A percentile compares a stretch with the other conserved stretches of the same genome.
phyloP scores from a whole-genome alignment of 92 coral and sea anemone species.

The Siderastrea siderea region DNA sequence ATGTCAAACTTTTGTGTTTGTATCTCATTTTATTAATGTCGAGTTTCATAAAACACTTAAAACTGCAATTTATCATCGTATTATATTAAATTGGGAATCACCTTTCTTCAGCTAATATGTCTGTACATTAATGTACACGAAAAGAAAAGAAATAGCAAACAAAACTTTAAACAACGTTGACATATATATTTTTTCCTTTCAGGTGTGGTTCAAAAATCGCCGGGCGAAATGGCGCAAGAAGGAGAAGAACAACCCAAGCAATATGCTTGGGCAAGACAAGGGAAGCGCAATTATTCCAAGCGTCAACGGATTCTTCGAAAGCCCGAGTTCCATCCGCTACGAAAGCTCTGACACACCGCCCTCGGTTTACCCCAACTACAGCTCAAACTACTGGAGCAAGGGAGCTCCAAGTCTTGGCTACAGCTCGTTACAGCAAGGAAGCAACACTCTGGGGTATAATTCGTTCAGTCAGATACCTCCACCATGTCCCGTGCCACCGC shows the following conservation, averaged over 20 bases:
- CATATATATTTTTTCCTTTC: constrained; percentile 27
- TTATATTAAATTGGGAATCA: constrained; percentile 34
- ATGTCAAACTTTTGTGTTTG: constrained; percentile 41
- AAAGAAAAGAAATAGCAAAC: constrained; percentile 17
- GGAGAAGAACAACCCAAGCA: constrained; percentile 91
- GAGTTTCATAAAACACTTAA: constrained; percentile 42
- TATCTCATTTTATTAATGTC: constrained; percentile 33
- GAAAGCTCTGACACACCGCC: constrained; percentile 85
- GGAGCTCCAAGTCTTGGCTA: constrained; percentile 76
- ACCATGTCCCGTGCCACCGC: constrained; percentile 82
- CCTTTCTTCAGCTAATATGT: constrained; percentile 33
- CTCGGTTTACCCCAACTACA: constrained; percentile 83
- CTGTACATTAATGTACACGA: constrained; percentile 23
- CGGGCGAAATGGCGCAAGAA: constrained; percentile 99
- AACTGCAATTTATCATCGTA: constrained; percentile 37
- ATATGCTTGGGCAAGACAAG: constrained; percentile 89
- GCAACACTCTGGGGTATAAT: constrained; percentile 80
- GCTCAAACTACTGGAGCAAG: constrained; percentile 88
- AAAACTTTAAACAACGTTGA: constrained; percentile 47
- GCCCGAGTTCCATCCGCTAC: constrained; percentile 79
- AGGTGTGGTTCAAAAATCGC: constrained; percentile 99
- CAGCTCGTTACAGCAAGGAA: constrained; percentile 71
- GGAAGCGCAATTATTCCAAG: constrained; percentile 78
- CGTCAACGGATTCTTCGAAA: constrained; percentile 84
- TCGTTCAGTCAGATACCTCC: constrained; percentile 81